Evolutionary conservation across 2,113 vertebrate genomes (phyloP).

Genomic region (Trematocara zebra): DNA sequence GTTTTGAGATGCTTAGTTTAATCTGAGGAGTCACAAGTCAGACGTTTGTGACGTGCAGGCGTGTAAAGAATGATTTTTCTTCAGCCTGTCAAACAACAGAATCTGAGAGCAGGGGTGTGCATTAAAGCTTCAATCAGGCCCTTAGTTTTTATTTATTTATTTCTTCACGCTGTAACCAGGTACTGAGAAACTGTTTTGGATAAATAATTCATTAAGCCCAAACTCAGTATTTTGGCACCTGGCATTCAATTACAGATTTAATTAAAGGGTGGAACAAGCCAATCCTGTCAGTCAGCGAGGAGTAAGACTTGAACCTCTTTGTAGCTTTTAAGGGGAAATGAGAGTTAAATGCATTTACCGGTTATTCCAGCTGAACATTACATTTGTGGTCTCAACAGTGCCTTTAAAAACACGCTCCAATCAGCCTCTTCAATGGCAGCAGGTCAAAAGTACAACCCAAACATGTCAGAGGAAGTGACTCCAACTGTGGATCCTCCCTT

Average conservation of each 20-base stretch:
- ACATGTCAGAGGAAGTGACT: neutral
- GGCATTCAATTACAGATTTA: neutral
- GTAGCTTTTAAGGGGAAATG: neutral
- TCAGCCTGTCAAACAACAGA: neutral
- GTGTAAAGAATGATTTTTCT: accelerated
- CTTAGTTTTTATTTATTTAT: neutral
- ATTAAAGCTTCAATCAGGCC: neutral
- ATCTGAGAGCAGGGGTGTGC: neutral
- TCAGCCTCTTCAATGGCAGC: neutral
- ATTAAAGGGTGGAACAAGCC: neutral
- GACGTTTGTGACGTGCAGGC: neutral
- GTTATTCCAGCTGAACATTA: neutral
- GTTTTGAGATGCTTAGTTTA: neutral
- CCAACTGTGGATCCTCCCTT: neutral
- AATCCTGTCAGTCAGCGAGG: neutral
- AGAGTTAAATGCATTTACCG: neutral
- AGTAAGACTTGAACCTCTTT: neutral
- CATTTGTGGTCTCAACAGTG: neutral
- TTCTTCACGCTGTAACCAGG: neutral
- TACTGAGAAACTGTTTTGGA: neutral
- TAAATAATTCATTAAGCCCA: neutral
- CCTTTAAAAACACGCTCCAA: neutral
- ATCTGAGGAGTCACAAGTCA: accelerated
- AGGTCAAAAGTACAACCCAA: neutral
- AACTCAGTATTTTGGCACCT: neutral